Evolutionary conservation across 2,797 vertebrate genomes (phyloP), one percentile per base, ranked within the genome.

Genomic region (Acropternis orthonyx): DNA sequence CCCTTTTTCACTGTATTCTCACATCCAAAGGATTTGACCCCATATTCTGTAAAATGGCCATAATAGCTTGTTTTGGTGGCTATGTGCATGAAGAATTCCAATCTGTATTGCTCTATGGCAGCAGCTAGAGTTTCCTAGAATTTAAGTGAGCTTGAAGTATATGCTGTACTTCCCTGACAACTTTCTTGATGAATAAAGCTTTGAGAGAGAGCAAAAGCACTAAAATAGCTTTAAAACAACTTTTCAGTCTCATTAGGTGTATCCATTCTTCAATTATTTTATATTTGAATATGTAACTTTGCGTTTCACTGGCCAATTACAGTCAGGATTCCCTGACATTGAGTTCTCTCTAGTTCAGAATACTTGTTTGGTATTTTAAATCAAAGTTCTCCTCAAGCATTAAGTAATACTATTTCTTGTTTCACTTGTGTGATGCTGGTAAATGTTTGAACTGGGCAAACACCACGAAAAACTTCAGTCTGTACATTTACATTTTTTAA

Each of bases 401-500:
- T 91, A 89, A 88, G 85, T 89, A 83, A 69, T 81, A 54, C 26
- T 80, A 39, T 86, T 94, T 92, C 73, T 87, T 95, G 20, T 88
- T 94, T 92, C 51, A 28, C 28, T 92, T 69, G 4, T 85, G 41
- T 62, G 71, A 36, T 89, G 66, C 83, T 76, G 41, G 27, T 89
- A 85, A 69, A 83, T 81, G 86, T 76, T 95, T 67, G 76, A 96
- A 39, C 63, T 90, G 85, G n/a, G 63, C 85, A 90, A 79, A 94
- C 48, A 67, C 34, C 48, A 37, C 56, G 27, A 92, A 67, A 91
- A 92, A 19, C 49, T 92, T 88, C 26, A 83, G 26, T 54, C 43
- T 84, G 32, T 73, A 92, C 7, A 74, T 93, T 95, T 95, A 30
- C 69, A 67, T 94, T 82, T 93, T 93, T 82, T 85, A 95, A 95